A percentile compares a stretch with the other conserved stretches of the same genome.
Evolutionary conservation across 2,113 vertebrate genomes (phyloP).

Genomic region (Bombycilla garrulus): DNA sequence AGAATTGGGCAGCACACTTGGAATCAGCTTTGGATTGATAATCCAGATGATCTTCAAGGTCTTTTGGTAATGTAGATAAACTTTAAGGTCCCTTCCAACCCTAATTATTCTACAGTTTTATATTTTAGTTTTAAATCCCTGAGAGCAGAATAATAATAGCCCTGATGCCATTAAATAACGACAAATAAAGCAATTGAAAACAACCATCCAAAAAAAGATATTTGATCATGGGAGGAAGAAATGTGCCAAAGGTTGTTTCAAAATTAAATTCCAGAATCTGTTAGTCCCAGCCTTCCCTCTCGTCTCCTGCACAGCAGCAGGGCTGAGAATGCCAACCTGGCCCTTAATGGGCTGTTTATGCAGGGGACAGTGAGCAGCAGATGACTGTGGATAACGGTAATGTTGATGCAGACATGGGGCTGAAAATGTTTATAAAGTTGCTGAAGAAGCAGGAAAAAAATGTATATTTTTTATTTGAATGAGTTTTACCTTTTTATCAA

Average conservation of each 20-base stretch:
- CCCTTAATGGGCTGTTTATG: not conserved
- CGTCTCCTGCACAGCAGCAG: not conserved
- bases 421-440: slow-evolving; percentile 23
- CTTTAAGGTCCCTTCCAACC: not conserved
- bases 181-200: not conserved
- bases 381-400: not conserved
- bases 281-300: not conserved
- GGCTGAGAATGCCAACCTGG: not conserved
- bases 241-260: not conserved
- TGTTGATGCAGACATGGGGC: not conserved
- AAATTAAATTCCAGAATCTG: not conserved
- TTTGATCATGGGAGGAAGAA: not conserved
- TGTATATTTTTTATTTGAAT: slow-evolving; percentile 14
- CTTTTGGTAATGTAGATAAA: not conserved
- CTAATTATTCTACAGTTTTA: not conserved
- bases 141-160: not conserved
- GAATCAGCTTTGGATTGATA: not conserved
- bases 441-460: slow-evolving; percentile 64
- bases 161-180: not conserved
- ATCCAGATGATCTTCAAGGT: not conserved
- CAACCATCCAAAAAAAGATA: not conserved
- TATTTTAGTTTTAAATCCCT: not conserved
- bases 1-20: not conserved
- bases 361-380: slow-evolving; percentile 1
- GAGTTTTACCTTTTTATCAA: slow-evolving; percentile 48